phyloP scores from a whole-genome alignment of 2,113 vertebrate genomes.

The Lathamus discolor region DNA sequence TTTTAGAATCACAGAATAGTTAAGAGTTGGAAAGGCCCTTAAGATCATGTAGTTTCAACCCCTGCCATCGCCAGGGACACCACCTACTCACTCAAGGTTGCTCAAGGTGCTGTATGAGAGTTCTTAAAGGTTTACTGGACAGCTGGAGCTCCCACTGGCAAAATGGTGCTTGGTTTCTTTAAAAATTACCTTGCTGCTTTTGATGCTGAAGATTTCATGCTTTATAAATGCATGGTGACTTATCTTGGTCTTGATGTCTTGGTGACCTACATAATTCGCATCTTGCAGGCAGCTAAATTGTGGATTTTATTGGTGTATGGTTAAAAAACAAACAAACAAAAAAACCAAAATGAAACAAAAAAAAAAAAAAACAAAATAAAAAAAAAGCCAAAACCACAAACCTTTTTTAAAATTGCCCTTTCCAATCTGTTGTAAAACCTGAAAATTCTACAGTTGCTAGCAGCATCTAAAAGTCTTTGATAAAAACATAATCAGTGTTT shows the following conservation, averaged over 20 bases:
- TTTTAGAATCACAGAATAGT: background rate
- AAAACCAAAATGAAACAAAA: too few relatives aligned
- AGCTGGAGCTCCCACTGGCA: background rate
- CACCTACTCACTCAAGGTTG: background rate
- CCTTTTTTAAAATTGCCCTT: background rate
- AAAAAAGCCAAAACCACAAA: background rate
- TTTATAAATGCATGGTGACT: background rate
- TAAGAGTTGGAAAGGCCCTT: background rate
- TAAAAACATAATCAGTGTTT: background rate
- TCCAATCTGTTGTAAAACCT: background rate
- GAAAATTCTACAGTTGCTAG: background rate
- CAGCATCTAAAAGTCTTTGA: background rate
- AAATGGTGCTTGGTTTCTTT: background rate
- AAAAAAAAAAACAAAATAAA: background rate
- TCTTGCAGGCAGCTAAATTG: background rate
- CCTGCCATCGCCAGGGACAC: background rate
- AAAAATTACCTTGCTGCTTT: background rate
- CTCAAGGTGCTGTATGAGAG: background rate
- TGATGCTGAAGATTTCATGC: background rate
- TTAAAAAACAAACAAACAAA: background rate
- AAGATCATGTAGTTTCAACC: background rate
- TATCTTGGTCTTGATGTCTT: background rate
- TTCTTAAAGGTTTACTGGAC: background rate
- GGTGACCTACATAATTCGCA: background rate
- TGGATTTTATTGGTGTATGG: background rate